These are phyloP conservation scores for Ecliptopera silaceata DNA, from an alignment of 2,888 invertebrate species.

Conservation along the genomic window DNA sequence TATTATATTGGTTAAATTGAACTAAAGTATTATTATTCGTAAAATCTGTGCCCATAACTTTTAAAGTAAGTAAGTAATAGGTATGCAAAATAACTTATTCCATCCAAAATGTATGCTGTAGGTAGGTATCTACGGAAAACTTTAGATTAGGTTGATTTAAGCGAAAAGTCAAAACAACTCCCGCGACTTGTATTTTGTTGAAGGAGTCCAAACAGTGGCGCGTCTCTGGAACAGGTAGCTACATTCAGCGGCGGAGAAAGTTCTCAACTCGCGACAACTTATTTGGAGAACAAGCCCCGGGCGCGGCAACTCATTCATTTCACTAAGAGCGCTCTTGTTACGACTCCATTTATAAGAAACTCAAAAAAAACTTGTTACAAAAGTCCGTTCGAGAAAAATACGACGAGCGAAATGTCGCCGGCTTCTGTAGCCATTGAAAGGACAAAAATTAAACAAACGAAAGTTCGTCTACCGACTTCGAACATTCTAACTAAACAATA, in stretches of 20 bases:
- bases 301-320: slow-evolving; percentile 34
- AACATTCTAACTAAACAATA: background rate
- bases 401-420: slow-evolving; percentile 14
- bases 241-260: slow-evolving; percentile 10
- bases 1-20: no score
- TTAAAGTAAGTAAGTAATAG: no score
- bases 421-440: slow-evolving; percentile 4
- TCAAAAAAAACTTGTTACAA: slow-evolving; percentile 37
- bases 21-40: no score
- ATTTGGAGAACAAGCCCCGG: slow-evolving; percentile 18
- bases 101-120: no score
- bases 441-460: background rate
- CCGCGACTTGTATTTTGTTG: background rate
- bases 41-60: no score
- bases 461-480: background rate
- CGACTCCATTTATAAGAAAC: slow-evolving; percentile 35
- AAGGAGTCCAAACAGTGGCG: background rate
- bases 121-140: no score
- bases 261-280: slow-evolving; percentile 18
- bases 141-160: no score
- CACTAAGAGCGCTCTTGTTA: slow-evolving; percentile 33
- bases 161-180: background rate
- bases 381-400: slow-evolving; percentile 23
- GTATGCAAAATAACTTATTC: no score
- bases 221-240: background rate